Evolutionary conservation across 2,888 invertebrate genomes (phyloP).

Genomic region (Epistrophe grossulariae): DNA sequence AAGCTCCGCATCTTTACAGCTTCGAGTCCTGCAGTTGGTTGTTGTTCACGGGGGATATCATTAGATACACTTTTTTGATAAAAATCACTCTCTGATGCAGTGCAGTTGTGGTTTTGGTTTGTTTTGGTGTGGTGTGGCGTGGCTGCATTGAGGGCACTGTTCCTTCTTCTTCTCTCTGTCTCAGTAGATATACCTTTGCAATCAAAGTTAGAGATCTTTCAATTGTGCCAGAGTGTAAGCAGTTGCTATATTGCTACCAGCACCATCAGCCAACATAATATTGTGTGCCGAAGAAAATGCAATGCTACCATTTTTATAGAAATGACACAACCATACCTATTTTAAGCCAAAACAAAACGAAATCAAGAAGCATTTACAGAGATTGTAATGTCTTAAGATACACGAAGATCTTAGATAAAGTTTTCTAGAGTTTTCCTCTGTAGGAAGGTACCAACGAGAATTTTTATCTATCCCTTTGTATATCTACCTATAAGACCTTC

Average conservation of each 20-base stretch:
- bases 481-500: background rate
- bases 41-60: slow-evolving; percentile 70
- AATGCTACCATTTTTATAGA: slow-evolving; percentile 37
- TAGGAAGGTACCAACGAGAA: background rate
- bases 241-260: slow-evolving; percentile 13
- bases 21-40: slow-evolving; percentile 52
- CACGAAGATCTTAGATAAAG: slow-evolving; percentile 83
- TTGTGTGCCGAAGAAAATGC: slow-evolving; percentile 29
- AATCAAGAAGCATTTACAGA: slow-evolving; percentile 84
- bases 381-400: slow-evolving; percentile 84
- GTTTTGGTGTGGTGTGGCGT: background rate
- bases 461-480: background rate
- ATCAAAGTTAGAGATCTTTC: slow-evolving; percentile 73
- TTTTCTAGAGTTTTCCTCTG: slow-evolving; percentile 67
- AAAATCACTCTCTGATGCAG: slow-evolving; percentile 59
- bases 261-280: background rate
- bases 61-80: slow-evolving; percentile 74
- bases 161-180: slow-evolving; percentile 36
- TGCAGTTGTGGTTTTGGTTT: slow-evolving; percentile 17
- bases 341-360: slow-evolving; percentile 52
- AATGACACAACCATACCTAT: slow-evolving; percentile 10
- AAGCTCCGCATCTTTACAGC: slow-evolving; percentile 48
- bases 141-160: slow-evolving; percentile 12
- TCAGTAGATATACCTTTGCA: background rate
- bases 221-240: slow-evolving; percentile 56